Evolutionary conservation across 2,113 vertebrate species (phyloP).

Genomic region (Heterotilapia buettikoferi): DNA sequence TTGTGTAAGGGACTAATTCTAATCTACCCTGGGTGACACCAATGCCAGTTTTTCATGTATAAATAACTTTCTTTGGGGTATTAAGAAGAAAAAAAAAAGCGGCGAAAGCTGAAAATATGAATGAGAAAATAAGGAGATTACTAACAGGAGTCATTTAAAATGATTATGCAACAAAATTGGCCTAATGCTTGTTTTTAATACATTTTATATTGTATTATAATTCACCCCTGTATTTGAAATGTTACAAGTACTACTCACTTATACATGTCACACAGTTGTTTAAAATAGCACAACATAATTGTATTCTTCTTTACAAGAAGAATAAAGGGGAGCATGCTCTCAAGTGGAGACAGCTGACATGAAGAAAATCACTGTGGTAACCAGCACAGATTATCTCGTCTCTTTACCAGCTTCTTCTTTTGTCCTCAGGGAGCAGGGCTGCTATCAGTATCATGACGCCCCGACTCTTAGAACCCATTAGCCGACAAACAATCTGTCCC

Average conservation of each 20-base stretch:
- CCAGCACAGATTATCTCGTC: neutral
- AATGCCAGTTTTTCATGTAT: neutral
- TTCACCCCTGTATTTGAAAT: neutral
- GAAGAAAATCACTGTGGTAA: neutral
- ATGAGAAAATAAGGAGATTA: neutral
- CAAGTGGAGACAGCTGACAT: neutral
- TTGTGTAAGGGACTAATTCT: neutral
- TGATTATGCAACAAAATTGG: neutral
- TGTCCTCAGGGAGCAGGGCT: neutral
- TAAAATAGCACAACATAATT: neutral
- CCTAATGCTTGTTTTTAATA: neutral
- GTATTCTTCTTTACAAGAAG: neutral
- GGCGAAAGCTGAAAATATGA: fast-evolving
- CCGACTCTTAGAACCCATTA: constrained; percentile 21
- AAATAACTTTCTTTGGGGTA: neutral
- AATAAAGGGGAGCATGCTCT: neutral
- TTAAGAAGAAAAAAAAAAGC: neutral
- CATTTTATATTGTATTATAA: neutral
- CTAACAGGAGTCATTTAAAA: neutral
- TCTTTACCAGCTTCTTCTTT: neutral
- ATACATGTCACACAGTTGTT: neutral
- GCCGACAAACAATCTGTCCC: neutral
- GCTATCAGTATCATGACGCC: constrained; percentile 10
- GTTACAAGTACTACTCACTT: neutral
- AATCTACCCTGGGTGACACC: neutral